A percentile compares a stretch with the other conserved stretches of the same genome.
phyloP scores from a whole-genome alignment of 2,888 invertebrate species.

The Aelia acuminata region DNA sequence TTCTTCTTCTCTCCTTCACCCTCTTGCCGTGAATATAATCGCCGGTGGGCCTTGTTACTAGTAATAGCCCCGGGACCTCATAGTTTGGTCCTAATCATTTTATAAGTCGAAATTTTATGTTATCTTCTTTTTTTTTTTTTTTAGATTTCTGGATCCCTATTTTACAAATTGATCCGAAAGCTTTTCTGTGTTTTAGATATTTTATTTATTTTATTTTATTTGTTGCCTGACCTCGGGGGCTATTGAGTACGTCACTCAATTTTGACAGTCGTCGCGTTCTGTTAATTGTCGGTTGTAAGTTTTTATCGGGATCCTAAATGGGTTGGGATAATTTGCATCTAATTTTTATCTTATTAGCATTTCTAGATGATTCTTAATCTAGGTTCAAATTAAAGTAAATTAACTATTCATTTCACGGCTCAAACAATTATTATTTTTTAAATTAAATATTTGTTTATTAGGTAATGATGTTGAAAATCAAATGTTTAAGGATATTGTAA shows the following conservation, averaged over 20 bases:
- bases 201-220: background rate
- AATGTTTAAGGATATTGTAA: too few relatives aligned
- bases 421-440: too few relatives aligned
- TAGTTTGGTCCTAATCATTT: slow-evolving; percentile 43
- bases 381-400: too few relatives aligned
- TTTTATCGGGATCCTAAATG: background rate
- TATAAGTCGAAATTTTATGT: slow-evolving; percentile 36
- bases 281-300: slow-evolving; percentile 21
- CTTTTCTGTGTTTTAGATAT: background rate
- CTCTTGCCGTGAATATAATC: slow-evolving; percentile 41
- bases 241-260: background rate
- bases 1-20: background rate
- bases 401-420: too few relatives aligned
- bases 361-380: background rate
- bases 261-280: slow-evolving; percentile 28
- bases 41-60: slow-evolving; percentile 26
- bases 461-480: too few relatives aligned
- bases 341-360: background rate
- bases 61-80: slow-evolving; percentile 35
- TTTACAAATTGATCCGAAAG: slow-evolving; percentile 49
- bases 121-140: slow-evolving; percentile 9
- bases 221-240: background rate
- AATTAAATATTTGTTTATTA: too few relatives aligned
- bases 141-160: background rate
- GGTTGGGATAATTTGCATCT: background rate